Evolutionary conservation across 23 tunicate species (phyloP).

Genomic region (Trididemnum nubilum): DNA sequence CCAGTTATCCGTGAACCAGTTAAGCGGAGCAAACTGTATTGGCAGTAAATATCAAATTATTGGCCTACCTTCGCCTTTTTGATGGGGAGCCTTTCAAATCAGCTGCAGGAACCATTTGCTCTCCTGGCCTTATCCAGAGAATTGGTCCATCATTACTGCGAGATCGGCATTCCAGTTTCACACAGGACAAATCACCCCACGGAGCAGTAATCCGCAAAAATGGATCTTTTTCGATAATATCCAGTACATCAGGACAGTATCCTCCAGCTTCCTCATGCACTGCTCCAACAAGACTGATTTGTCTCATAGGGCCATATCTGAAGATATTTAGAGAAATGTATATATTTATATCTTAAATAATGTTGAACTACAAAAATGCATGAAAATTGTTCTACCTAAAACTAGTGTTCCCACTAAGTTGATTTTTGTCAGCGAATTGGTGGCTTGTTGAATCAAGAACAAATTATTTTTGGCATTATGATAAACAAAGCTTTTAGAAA

Average conservation of each 20-base stretch:
- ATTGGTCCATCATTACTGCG: slow-evolving; percentile 94
- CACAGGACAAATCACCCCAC: slow-evolving; percentile 96
- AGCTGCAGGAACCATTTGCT: slow-evolving; percentile 95
- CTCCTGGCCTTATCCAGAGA: slow-evolving; percentile 96
- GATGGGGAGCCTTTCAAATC: slow-evolving; percentile 65
- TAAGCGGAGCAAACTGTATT: no score
- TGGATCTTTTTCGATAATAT: slow-evolving; percentile 79
- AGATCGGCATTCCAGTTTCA: slow-evolving; percentile 48
- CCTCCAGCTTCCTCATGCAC: slow-evolving; percentile 92
- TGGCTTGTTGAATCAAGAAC: no score
- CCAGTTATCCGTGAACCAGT: no score
- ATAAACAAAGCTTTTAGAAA: no score
- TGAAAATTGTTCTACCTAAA: neutral
- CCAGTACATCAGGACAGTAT: slow-evolving; percentile 72
- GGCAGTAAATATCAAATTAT: no score
- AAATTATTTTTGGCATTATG: no score
- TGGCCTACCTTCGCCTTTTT: slow-evolving; percentile 58
- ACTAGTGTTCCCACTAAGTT: no score
- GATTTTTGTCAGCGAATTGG: no score
- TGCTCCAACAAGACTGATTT: slow-evolving; percentile 89
- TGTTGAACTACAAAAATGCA: neutral
- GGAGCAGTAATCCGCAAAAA: slow-evolving; percentile 78
- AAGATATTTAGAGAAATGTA: slow-evolving; percentile 17
- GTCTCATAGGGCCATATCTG: slow-evolving; percentile 95
- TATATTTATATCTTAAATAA: neutral